Conservation (phyloP, 2,113 vertebrate genomes). For the Micronisus gabar region DNA sequence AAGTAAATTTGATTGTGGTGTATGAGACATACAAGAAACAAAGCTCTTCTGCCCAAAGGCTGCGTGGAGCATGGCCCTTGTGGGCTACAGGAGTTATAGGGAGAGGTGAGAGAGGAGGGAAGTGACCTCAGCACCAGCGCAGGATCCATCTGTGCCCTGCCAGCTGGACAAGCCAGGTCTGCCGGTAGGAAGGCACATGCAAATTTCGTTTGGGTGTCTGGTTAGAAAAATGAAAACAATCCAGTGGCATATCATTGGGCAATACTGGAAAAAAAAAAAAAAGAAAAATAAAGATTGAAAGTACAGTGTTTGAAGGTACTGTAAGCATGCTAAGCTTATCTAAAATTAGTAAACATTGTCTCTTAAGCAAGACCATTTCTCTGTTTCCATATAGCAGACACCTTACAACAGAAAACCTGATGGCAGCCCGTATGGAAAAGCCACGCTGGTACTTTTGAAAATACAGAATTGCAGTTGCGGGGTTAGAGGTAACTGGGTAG, state of each 20-base stretch:
- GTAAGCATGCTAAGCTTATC: not conserved
- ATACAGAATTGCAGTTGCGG: not conserved
- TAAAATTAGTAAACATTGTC: not conserved
- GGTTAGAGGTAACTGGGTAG: not conserved
- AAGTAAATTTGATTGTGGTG: not conserved
- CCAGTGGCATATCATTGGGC: not conserved
- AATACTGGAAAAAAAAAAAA: not conserved
- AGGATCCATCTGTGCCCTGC: not conserved
- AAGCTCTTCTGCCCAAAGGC: not conserved
- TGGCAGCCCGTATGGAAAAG: not conserved
- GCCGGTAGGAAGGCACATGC: not conserved
- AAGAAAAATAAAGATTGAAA: not conserved
- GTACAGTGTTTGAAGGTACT: not conserved
- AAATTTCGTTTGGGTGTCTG: not conserved
- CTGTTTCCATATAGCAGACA: not conserved
- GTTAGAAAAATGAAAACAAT: not conserved
- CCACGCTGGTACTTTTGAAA: not conserved
- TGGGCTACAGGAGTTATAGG: not conserved
- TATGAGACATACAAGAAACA: rapidly evolving
- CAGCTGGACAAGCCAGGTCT: not conserved
- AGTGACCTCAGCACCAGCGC: not conserved
- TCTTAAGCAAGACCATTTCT: not conserved
- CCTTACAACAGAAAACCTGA: not conserved
- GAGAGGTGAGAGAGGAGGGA: not conserved
- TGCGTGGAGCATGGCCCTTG: rapidly evolving